Base-by-base conservation (phyloP, 2,888 invertebrate species). In the Criorhina ranunculi region DNA sequence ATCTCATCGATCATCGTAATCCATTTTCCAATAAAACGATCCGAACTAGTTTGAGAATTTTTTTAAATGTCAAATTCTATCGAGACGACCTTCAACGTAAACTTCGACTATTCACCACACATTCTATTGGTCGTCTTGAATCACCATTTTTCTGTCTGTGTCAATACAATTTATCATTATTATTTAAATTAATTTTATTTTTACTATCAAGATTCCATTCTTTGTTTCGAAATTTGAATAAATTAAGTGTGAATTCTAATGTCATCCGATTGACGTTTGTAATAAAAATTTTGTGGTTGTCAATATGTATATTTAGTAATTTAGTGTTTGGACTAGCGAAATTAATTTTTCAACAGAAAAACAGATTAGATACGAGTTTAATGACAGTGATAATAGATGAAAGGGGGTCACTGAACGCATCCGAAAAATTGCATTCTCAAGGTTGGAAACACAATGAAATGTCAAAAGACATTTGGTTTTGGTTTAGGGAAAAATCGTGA, bases 21-120 rank as follows among this genome's bases (percentile, higher is more conserved):
- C n/a, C n/a, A n/a, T n/a, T n/a, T n/a, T 8, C 44, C 4, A 44
- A 9, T 44, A 44, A 17, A 44, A 44, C 17, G 11, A 35, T n/a
- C 24, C 24, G 24, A 59, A 37, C 24, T 37, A 59, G 37, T 59
- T 59, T 57, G 0, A 17, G 9, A 24, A 15, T 24, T 15, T 8
- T 11, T 4, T 19, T 40, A 29, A 60, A 60, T 60, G 59, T 60
- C 42, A 60, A n/a, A n/a, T 60, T 17, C 35, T 9, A 33, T 33
- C 33, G n/a, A 17, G 5, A 29, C 9, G 42, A 40, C 59, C 59
- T 60, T 60, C 59, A 42, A 29, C 59, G 24, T 60, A 42, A 60
- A 40, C 59, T 60, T 60, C 37, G 8, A 46, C 9, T 17, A 9
- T 46, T 46, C 19, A 46, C 11, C 19, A 9, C 3, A 9, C 3